Percentiles rank a stretch among this genome's conserved stretches.
Conservation (phyloP, 2,113 vertebrate species). For the Hirundichthys speculiger region DNA sequence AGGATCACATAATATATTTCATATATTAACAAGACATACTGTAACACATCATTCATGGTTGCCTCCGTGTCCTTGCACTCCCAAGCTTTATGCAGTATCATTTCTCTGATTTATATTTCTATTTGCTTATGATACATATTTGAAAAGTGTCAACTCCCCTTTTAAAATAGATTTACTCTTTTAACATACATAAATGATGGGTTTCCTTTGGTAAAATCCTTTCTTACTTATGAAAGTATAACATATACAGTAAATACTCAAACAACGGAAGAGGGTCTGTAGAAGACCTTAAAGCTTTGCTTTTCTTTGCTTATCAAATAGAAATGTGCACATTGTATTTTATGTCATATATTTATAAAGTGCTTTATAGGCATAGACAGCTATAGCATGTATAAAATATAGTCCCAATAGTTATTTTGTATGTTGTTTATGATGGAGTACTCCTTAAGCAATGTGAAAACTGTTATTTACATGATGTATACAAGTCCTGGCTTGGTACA, state of each 20-base stretch:
- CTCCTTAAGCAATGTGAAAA: conserved; percentile 58
- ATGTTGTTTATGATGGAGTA: conserved; percentile 48
- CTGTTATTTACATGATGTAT: conserved; percentile 83
- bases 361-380: conserved; percentile 80
- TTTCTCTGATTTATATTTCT: background rate
- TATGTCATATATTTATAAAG: conserved; percentile 80
- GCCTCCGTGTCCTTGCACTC: background rate
- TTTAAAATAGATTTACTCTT: conserved; percentile 10
- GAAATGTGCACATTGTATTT: conserved; percentile 57
- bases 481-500: conserved; percentile 71
- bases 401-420: conserved; percentile 54
- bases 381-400: conserved; percentile 68
- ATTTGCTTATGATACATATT: conserved; percentile 13
- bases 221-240: conserved; percentile 44
- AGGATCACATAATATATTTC: conserved; percentile 17
- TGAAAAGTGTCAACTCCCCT: background rate
- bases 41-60: conserved; percentile 6
- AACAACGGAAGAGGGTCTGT: conserved; percentile 38
- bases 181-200: conserved; percentile 29
- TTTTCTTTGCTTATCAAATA: conserved; percentile 52
- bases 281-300: conserved; percentile 41
- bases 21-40: conserved; percentile 34
- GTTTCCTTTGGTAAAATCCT: conserved; percentile 8
- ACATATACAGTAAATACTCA: conserved; percentile 44
- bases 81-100: conserved; percentile 4